Evolutionary conservation across 53 echinoderm and acorn worm genomes (phyloP), one percentile per base, ranked within the genome.

Genomic region (Apostichopus leukothele): DNA sequence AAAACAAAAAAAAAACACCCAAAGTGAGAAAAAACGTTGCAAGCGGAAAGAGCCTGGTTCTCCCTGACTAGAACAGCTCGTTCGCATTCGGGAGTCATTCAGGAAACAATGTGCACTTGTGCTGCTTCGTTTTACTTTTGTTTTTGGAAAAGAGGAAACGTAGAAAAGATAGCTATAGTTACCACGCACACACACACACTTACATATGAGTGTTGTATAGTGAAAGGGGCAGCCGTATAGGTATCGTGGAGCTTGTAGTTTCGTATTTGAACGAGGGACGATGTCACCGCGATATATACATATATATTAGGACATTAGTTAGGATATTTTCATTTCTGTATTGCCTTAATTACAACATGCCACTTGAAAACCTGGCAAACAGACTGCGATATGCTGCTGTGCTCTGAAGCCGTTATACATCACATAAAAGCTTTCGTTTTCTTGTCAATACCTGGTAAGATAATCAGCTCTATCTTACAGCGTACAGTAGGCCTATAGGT

Each of bases 61-160:
- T 50, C 67, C 66, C 85, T 67, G 10, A 67, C 21, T 63, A 67
- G 20, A 23, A 50, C 85, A 63, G 19, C 53, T 63, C 67, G 63
- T 50, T 20, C 55, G 59, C 60, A 54, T 11, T 81, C 60, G 59
- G 63, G 66, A 66, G 85, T 68, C 18, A 85, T 85, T 11, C 85
- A 85, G 85, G 85, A 85, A 85, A 85, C 50, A 67, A 50, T 63
- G 66, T 85, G 67, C 85, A 85, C 85, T 85, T 85, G 67, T 85
- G 66, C 23, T 63, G 50, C 67, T 85, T 26, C 67, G 66, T 67
- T 85, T 85, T 85, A 67, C 85, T 85, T 85, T 85, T 85, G 85
- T 85, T 85, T 85, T 85, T 50, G 67, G 14, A 27, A 26, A 85
- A 71, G 20, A 27, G 85, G 85, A 67, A 67, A 85, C 66, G 67